Conservation (phyloP, 2,113 vertebrate genomes). For the Pelobates fuscus region DNA sequence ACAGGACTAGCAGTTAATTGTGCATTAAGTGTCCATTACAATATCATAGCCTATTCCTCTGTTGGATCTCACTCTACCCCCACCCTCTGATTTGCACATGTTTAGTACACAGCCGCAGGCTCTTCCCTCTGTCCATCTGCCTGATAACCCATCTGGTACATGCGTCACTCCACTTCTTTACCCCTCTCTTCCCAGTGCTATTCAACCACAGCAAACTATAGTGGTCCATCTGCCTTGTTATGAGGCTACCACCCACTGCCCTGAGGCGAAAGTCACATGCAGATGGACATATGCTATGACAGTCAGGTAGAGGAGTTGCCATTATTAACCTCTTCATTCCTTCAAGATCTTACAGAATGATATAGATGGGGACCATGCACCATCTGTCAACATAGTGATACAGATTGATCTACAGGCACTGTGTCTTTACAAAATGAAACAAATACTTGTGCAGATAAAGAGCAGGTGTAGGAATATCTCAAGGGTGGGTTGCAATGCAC, state of each 20-base stretch:
- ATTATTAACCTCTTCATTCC: not conserved
- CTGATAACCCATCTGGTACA: conserved; percentile 10
- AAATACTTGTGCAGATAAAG: not conserved
- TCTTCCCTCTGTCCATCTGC: conserved; percentile 25
- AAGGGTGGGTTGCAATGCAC: too few relatives aligned
- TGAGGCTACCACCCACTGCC: not conserved
- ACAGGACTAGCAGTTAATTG: not conserved
- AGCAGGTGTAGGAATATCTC: not conserved
- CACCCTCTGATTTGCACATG: conserved; percentile 33
- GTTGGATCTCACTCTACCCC: not conserved
- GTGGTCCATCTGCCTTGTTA: conserved; percentile 18
- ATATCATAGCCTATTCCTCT: not conserved
- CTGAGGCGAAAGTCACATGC: not conserved
- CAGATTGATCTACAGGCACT: not conserved
- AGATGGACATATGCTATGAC: not conserved
- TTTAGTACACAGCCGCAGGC: conserved; percentile 28
- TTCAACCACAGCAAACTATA: not conserved
- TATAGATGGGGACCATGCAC: not conserved
- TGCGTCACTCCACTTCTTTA: not conserved
- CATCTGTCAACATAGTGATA: not conserved
- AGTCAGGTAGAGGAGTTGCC: not conserved
- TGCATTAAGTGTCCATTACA: conserved; percentile 25
- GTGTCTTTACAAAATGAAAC: not conserved
- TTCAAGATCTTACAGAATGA: not conserved
- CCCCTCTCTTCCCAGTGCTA: not conserved